Conservation (phyloP, 1,140 invertebrate genomes). For the Drosophila setifemur region DNA sequence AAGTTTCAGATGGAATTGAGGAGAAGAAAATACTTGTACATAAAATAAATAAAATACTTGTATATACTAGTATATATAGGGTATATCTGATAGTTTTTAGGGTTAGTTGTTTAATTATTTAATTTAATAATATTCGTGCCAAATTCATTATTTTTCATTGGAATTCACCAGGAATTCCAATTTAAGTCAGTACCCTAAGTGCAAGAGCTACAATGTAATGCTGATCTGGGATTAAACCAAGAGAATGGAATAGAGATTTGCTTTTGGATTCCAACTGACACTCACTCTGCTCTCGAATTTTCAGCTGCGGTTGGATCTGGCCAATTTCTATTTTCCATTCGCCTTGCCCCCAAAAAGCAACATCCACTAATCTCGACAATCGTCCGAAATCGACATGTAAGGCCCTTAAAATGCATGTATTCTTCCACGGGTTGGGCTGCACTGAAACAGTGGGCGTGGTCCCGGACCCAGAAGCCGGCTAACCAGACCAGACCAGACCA, state of each 20-base stretch:
- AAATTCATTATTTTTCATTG: no score
- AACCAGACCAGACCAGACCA: conserved; percentile 41
- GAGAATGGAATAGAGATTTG: conserved; percentile 8
- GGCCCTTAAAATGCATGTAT: conserved; percentile 76
- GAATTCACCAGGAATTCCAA: no score
- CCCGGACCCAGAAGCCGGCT: conserved; percentile 1
- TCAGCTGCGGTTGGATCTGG: conserved; percentile 12
- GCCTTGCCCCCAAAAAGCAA: conserved; percentile 30
- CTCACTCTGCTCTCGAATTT: conserved; percentile 1
- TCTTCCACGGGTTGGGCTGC: conserved; percentile 17
- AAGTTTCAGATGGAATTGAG: not conserved
- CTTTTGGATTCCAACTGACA: conserved; percentile 1
- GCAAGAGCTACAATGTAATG: no score
- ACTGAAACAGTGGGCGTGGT: conserved; percentile 49
- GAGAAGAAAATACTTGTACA: no score
- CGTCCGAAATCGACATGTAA: conserved; percentile 72
- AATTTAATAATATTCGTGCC: no score
- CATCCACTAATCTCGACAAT: conserved; percentile 59
- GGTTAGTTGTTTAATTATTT: no score
- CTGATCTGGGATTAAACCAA: conserved; percentile 16
- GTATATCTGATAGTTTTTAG: no score
- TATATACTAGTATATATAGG: no score
- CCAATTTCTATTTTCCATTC: conserved; percentile 33
- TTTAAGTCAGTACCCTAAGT: no score
- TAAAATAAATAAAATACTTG: no score